These are phyloP conservation scores for Apeira syringaria DNA, from an alignment of 2,888 invertebrate species.

Conservation along the genomic window DNA sequence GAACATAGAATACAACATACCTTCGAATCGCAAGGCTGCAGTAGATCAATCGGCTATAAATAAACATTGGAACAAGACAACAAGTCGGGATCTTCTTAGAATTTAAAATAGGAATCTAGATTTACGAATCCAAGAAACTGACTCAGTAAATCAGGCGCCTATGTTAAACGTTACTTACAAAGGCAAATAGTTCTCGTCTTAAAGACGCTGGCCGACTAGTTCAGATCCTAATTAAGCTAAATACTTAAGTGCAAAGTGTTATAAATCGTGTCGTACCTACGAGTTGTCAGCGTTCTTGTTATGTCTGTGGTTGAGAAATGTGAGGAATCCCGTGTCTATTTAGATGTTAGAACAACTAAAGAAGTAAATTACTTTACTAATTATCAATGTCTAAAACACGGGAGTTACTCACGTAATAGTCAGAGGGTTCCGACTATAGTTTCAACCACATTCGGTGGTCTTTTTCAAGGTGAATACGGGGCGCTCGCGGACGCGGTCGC, in stretches of 20 bases:
- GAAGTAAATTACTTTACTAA: too few species aligned
- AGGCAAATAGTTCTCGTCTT: constrained; percentile 27
- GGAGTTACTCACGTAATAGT: too few species aligned
- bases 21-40: background rate
- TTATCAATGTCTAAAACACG: too few species aligned
- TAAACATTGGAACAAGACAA: constrained; percentile 7
- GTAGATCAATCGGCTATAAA: constrained; percentile 12
- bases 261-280: constrained; percentile 3
- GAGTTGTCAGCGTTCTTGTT: constrained; percentile 4
- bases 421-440: too few species aligned
- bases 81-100: constrained; percentile 13
- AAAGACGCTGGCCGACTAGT: background rate
- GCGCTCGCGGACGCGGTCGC: too few species aligned
- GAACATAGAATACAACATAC: too few species aligned
- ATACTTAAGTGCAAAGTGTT: constrained; percentile 11
- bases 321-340: too few species aligned
- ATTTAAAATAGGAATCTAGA: constrained; percentile 27
- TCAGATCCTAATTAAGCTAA: constrained; percentile 21
- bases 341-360: too few species aligned
- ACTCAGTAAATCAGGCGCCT: constrained; percentile 26
- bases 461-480: too few species aligned
- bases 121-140: constrained; percentile 21
- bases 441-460: too few species aligned
- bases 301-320: too few species aligned
- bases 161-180: constrained; percentile 25